phyloP scores from a whole-genome alignment of 2,797 vertebrate genomes.

The Danio jaintianensis region DNA sequence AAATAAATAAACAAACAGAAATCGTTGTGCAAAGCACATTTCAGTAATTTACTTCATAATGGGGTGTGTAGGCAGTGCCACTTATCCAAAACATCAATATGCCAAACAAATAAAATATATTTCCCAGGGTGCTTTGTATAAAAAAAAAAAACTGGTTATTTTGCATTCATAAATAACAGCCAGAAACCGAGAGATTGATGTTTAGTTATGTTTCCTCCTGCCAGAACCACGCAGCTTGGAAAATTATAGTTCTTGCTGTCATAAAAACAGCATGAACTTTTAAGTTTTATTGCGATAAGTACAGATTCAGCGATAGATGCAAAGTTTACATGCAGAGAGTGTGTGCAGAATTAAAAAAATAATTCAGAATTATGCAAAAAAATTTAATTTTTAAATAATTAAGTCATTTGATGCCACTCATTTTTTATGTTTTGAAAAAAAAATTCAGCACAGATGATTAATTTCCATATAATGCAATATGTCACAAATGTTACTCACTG shows the following conservation, averaged over 20 bases:
- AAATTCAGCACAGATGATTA: neutral
- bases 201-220: conserved; percentile 18
- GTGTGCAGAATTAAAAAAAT: neutral
- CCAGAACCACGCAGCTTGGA: conserved; percentile 4
- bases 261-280: conserved; percentile 16
- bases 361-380: conserved; percentile 1
- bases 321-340: conserved; percentile 10
- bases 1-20: neutral
- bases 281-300: neutral
- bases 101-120: conserved; percentile 39
- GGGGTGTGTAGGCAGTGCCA: conserved; percentile 23
- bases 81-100: conserved; percentile 42
- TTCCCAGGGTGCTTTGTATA: conserved; percentile 7
- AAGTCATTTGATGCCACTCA: conserved; percentile 29
- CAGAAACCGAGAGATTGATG: conserved; percentile 16
- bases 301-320: neutral
- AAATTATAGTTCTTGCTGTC: conserved; percentile 12
- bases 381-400: conserved; percentile 20
- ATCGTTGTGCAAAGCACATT: conserved; percentile 27
- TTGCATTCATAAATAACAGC: conserved; percentile 19
- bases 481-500: conserved; percentile 29
- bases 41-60: conserved; percentile 20
- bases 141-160: conserved; percentile 32
- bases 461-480: conserved; percentile 20
- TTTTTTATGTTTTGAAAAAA: conserved; percentile 16